Evolutionary conservation across 2,888 invertebrate species (phyloP), one percentile per base, ranked within the genome.

Genomic region (Oxytorus armatus): DNA sequence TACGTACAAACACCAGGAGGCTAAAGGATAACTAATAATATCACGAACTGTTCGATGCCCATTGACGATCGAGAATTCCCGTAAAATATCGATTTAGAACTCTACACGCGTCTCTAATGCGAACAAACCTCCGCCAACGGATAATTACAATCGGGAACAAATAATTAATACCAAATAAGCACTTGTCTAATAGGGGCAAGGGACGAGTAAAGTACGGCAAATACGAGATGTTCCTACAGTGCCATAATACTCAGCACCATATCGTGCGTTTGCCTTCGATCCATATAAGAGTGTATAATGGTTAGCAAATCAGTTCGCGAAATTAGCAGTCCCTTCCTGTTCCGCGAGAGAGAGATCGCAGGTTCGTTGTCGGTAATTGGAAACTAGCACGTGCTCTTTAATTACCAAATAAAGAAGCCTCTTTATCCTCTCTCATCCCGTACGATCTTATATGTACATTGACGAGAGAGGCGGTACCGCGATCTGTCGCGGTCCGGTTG

Each of bases 81-180:
- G 3, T 14, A 4, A 63, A 77, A 69, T 63, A 69, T 77, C 69
- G 63, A 70, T 77, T 57, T 59, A 16, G 16, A 70, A 44, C 21
- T 10, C 47, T 4, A 4, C 16, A 8, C 25, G 36, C 16, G n/a
- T 59, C 29, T 59, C 23, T 51, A 25, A 11, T 16, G 25, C 16
- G 7, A 49, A 39, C 39, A 61, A 29, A 70, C 44, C 51, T 63
- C 33, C 14, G 42, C 44, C 42, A 42, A 29, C 42, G 53, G 44
- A 61, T 69, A 77, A 69, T 77, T 61, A 77, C 39, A 57, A 65
- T 39, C 57, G 53, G 14, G 25, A 44, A 57, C 59, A 59, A 66
- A 74, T 78, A 78, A 78, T 78, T 74, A 79, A 75, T 75, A 66
- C 74, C 78, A 78, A 79, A 79, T 75, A 79, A 74, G 78, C 25